Evolutionary conservation across 2,888 invertebrate genomes (phyloP), one percentile per base, ranked within the genome.

Genomic region (Athetis lepigone): DNA sequence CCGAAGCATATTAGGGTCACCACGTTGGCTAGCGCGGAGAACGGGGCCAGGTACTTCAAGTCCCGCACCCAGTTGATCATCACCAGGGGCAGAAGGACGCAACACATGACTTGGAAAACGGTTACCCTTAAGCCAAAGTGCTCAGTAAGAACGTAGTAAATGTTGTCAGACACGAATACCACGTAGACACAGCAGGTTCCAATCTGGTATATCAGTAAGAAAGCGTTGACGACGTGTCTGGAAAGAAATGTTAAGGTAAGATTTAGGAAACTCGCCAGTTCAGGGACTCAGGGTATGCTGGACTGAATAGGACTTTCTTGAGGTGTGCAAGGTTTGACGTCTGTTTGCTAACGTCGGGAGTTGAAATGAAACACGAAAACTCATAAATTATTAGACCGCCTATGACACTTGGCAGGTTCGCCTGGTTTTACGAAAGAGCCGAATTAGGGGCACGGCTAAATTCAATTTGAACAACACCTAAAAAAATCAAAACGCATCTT

Each of bases 121-220:
- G 96, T 95, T 6, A 96, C 88, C 0, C 92, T 82, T 0, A 95
- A 86, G 2, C 89, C 83, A 67, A 94, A 92, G 80, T 97, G 95
- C 19, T 95, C 90, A 40, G 95, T 95, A 13, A 96, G 90, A 11
- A 98, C 97, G 77, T 92, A 95, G 85, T 97, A 95, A n/a, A 99
- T 95, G 90, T 98, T 99, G 66, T 97, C 96, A 0, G 98, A 96
- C 50, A 99, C 98, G 89, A 99, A 99, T 0, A 99, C 98, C 21
- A 98, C 97, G 91, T 99, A 99, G 1, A 99, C 99, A 89, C 99
- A 99, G 89, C 99, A 99, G 50, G 98, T 98, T 47, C 99, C 99
- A 81, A 99, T 95, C 91, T 99, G 99, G 82, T 99, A 99, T 56
- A 98, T 95, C 72, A 99, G 88, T 3, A 98, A 94, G 84, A 98